Evolutionary conservation across 2,888 invertebrate genomes (phyloP).

Genomic region (Ophion costatus): DNA sequence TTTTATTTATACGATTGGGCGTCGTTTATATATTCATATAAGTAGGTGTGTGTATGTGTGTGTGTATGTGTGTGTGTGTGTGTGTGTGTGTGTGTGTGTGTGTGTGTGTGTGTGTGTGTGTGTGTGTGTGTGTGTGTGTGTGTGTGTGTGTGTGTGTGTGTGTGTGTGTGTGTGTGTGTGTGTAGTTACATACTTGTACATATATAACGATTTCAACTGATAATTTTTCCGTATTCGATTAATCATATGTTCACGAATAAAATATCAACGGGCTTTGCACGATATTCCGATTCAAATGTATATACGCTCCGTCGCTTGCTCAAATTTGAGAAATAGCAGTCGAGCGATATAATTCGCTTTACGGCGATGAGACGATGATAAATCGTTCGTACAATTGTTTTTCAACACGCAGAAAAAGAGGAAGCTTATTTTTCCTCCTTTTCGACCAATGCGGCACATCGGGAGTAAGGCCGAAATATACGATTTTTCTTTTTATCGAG

Average conservation of each 20-base stretch:
- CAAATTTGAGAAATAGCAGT: constrained; percentile 36
- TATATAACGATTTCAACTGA: constrained; percentile 59
- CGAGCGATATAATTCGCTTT: constrained; percentile 42
- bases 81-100: not conserved
- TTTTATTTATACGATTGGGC: constrained; percentile 63
- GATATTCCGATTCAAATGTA: constrained; percentile 50
- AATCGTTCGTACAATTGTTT: constrained; percentile 36
- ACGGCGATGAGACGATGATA: constrained; percentile 33
- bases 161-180: constrained; percentile 3
- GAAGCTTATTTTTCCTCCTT: constrained; percentile 9
- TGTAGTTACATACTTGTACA: constrained; percentile 24
- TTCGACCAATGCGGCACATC: constrained; percentile 39
- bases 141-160: not conserved
- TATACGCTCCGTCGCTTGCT: constrained; percentile 15
- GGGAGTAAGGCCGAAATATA: constrained; percentile 51
- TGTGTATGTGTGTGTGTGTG: constrained; percentile 4
- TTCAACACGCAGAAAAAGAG: constrained; percentile 54
- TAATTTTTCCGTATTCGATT: constrained; percentile 46
- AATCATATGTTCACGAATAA: constrained; percentile 47
- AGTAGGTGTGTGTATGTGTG: too few species aligned
- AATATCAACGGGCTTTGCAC: constrained; percentile 60
- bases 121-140: constrained; percentile 3
- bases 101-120: not conserved
- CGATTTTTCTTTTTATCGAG: constrained; percentile 39
- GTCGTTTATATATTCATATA: constrained; percentile 59